These are phyloP conservation scores for Oreochromis spilurus DNA, from an alignment of 2,113 vertebrate genomes.

Conservation along the genomic window DNA sequence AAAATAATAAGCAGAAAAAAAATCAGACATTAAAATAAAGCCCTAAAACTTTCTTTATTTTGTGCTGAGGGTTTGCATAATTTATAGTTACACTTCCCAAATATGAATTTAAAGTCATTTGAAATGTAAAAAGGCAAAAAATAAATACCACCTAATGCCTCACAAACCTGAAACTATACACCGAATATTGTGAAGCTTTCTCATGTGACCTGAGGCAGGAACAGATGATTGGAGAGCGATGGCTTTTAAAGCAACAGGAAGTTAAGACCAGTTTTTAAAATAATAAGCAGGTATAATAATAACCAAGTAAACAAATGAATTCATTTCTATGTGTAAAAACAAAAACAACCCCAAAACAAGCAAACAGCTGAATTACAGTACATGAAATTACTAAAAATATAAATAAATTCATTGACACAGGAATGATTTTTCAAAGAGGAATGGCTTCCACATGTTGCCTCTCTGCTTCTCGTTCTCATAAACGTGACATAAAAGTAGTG, in stretches of 20 bases:
- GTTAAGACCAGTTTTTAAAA: neutral
- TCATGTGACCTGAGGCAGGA: neutral
- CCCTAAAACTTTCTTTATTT: neutral
- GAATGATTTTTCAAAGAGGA: constrained; percentile 24
- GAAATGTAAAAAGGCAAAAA: constrained; percentile 10
- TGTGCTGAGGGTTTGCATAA: constrained; percentile 11
- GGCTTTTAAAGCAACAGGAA: neutral
- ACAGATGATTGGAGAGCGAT: neutral
- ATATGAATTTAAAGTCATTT: neutral
- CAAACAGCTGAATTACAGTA: constrained; percentile 4
- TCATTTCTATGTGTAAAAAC: neutral
- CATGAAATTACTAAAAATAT: constrained; percentile 31
- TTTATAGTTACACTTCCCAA: neutral
- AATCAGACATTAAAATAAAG: neutral
- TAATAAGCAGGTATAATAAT: neutral
- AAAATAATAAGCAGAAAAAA: neutral
- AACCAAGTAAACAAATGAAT: neutral
- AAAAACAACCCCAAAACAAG: neutral
- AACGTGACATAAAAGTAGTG: neutral
- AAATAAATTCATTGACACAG: constrained; percentile 55
- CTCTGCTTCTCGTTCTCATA: constrained; percentile 11
- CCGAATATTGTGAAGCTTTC: neutral
- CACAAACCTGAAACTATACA: neutral
- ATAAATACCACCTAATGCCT: constrained; percentile 17
- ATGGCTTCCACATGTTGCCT: neutral